Evolutionary conservation across 1,140 invertebrate genomes (phyloP), one percentile per base, ranked within the genome.

Genomic region (Caenorhabditis latens): DNA sequence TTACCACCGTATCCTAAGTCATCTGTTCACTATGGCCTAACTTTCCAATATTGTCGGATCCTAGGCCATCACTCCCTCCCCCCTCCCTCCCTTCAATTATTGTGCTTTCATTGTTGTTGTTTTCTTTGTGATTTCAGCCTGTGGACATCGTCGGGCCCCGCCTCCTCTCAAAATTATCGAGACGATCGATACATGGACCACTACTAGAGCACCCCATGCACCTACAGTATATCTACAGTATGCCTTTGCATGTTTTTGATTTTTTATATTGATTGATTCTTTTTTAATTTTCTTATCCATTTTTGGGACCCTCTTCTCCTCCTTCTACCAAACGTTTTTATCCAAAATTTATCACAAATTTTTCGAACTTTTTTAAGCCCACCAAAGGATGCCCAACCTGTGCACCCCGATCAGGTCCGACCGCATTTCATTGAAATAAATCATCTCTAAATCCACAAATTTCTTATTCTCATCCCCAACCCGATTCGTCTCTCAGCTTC

Each of bases 181-280:
- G 71, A 79, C 71, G 71, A 79, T 2, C 40, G 71, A 24, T 79
- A 79, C 71, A 79, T 79, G 71, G 71, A 79, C n/a, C 71, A 79
- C 6, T 79, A 79, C 71, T 79, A 53, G 32, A 79, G n/a, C 11
- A 24, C n/a, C n/a, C 13, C 65, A 46, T 9, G 14, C 40, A n/a
- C 4, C 65, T n/a, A 71, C 40, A 19, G 43, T 50, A 79, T 79
- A 79, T 79, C 71, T 71, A n/a, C n/a, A 16, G 55, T 58, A 16
- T 63, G 71, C 71, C 50, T 79, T 32, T 79, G 21, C 19, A 7
- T 46, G 21, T 24, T 14, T 67, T 43, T 71, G 2, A 14, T 79
- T 21, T 79, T 50, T 42, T 46, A 6, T 32, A 13, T 8, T 21
- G 24, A 65, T 42, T 65, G 11, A 13, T 13, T 9, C 11, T 65